phyloP scores from a whole-genome alignment of 2,797 vertebrate species.

The Acanthiza pusilla region DNA sequence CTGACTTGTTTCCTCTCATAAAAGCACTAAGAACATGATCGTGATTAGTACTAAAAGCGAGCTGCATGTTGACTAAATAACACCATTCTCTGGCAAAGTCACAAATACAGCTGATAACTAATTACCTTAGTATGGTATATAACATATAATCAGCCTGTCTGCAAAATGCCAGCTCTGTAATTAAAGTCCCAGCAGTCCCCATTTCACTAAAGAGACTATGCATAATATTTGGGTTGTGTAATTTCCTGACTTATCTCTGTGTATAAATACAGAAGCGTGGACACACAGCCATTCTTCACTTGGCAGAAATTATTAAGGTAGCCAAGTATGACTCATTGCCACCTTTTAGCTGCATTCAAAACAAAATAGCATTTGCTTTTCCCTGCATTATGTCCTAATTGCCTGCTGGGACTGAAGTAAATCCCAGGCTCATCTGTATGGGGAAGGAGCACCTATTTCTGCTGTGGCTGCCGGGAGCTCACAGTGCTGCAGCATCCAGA shows the following conservation, averaged over 20 bases:
- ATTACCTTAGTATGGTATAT: constrained; percentile 33
- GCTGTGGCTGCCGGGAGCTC: neutral
- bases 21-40: neutral
- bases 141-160: constrained; percentile 50
- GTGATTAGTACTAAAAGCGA: neutral
- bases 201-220: neutral
- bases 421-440: neutral
- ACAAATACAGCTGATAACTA: constrained; percentile 22
- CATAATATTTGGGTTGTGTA: constrained; percentile 28
- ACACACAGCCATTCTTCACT: neutral
- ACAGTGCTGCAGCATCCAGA: neutral
- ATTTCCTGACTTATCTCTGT: constrained; percentile 1
- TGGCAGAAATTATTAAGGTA: neutral
- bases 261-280: neutral
- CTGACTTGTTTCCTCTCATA: neutral
- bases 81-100: neutral
- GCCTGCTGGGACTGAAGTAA: neutral
- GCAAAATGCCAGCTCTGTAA: constrained; percentile 39
- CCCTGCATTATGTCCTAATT: neutral
- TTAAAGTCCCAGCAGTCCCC: constrained; percentile 42
- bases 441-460: neutral
- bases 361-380: neutral
- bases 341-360: neutral
- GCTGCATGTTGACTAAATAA: neutral
- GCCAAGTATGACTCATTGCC: neutral